Base-by-base conservation (phyloP, 2,113 vertebrate species). In the Pseudorasbora parva region DNA sequence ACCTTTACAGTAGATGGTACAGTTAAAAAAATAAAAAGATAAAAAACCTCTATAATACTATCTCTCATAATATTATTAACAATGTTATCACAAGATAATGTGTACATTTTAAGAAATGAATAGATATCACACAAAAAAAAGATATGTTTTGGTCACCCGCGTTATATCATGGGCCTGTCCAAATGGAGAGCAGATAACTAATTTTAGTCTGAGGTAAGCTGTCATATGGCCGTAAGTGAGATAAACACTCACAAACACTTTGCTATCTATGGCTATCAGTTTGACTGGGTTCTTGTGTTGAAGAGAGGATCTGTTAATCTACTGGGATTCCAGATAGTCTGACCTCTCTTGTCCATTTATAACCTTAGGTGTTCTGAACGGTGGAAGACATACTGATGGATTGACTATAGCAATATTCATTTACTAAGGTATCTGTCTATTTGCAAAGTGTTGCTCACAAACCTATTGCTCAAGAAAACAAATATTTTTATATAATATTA, bases 261-360 rank as follows among this genome's bases (percentile, higher is more conserved):
- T 51, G 47, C 85, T 83, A 84, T 89, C 78, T 79, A 51, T 85
- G 73, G 51, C 72, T 82, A 81, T 88, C 86, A 84, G 74, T 77
- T 74, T 72, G n/a, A 47, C 57, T 27, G 54, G 59, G 56, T 51
- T 84, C 47, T 86, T 66, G 68, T 88, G 88, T 43, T 43, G 5
- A 71, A 25, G 23, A 62, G 76, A 85, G 78, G 4, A 77, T 66
- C 76, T 84, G 89, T 91, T 92, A 90, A 91, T 91, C 88, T 83
- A 3, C 17, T 66, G 87, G 86, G 82, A 90, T 91, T 92, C 91
- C 89, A 86, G 81, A 71, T 69, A 59, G 83, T 74, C 81, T 11
- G 84, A 86, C 78, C 54, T 30, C 56, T 87, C 89, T 27, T 64
- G 87, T 91, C 90, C 85, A 81, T 80, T 45, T 84, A 78, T 84